phyloP scores from a whole-genome alignment of 2,888 invertebrate genomes.

The Ashinkailepas kermadecensis region DNA sequence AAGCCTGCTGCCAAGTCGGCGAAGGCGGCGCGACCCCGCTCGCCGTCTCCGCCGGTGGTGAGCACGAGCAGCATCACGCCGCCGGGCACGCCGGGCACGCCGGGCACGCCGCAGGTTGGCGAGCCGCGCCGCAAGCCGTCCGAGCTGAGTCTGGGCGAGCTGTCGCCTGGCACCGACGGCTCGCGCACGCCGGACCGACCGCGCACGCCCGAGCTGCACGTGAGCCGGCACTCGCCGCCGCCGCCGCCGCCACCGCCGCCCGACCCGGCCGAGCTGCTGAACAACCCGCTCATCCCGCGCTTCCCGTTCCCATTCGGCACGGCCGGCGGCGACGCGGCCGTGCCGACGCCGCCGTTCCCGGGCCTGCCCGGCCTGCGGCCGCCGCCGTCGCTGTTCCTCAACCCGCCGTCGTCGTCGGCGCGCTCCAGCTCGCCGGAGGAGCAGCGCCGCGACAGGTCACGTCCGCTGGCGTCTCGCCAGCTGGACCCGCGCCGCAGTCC shows the following conservation, averaged over 20 bases:
- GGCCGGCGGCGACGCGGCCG: neutral
- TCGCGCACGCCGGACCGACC: constrained; percentile 29
- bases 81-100: constrained; percentile 13
- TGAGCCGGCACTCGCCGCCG: constrained; percentile 23
- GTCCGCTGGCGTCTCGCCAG: neutral
- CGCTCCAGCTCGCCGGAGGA: neutral
- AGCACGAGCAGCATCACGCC: constrained; percentile 14
- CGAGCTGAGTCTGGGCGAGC: neutral
- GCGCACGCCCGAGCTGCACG: constrained; percentile 30
- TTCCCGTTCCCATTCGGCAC: constrained; percentile 17
- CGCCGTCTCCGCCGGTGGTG: constrained; percentile 16
- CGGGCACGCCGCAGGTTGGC: neutral
- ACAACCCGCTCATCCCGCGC: constrained; percentile 20
- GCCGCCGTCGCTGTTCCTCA: constrained; percentile 11
- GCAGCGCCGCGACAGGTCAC: neutral
- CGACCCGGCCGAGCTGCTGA: constrained; percentile 12
- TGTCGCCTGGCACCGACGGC: neutral
- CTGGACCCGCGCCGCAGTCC: constrained; percentile 15
- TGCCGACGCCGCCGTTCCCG: constrained; percentile 15
- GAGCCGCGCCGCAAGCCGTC: constrained; percentile 16
- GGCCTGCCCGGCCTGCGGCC: constrained; percentile 9
- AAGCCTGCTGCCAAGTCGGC: constrained; percentile 23
- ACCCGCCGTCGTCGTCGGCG: neutral
- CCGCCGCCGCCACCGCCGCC: constrained; percentile 15
- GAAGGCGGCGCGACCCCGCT: constrained; percentile 23